These are phyloP conservation scores for Chaetoderma sp. DNA, from an alignment of 2,888 invertebrate species.

Conservation along the genomic window DNA sequence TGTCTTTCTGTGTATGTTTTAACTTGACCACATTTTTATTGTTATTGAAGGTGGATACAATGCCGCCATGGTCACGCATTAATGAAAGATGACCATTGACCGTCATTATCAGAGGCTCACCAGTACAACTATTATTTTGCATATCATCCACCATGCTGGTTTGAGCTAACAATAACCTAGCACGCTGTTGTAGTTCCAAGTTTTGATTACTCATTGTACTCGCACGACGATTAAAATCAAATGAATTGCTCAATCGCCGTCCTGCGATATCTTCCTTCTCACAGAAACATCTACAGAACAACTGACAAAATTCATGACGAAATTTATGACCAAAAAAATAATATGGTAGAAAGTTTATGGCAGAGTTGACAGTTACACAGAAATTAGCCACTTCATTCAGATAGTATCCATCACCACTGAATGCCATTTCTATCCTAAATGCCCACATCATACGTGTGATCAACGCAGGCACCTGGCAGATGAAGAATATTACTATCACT, in stretches of 20 bases:
- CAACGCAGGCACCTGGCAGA: slow-evolving; percentile 68
- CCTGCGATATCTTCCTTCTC: slow-evolving; percentile 46
- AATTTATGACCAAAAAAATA: slow-evolving; percentile 68
- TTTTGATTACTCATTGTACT: neutral
- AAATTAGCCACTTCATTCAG: slow-evolving; percentile 67
- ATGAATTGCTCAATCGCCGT: slow-evolving; percentile 51
- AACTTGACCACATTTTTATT: too few species aligned
- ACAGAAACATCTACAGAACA: slow-evolving; percentile 60
- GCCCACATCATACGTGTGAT: slow-evolving; percentile 68
- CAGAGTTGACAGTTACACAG: slow-evolving; percentile 67
- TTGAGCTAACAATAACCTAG: too few species aligned
- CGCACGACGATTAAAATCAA: slow-evolving; percentile 31
- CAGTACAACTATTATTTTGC: too few species aligned
- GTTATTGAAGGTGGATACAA: too few species aligned
- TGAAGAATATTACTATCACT: slow-evolving; percentile 67
- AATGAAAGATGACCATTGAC: too few species aligned
- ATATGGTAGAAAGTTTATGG: slow-evolving; percentile 69
- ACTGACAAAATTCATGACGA: slow-evolving; percentile 62
- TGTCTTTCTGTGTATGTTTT: too few species aligned
- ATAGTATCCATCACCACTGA: slow-evolving; percentile 44
- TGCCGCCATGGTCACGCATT: too few species aligned
- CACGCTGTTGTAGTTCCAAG: neutral
- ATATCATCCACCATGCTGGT: too few species aligned
- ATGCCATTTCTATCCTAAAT: slow-evolving; percentile 39
- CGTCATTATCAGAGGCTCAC: too few species aligned